phyloP scores from a whole-genome alignment of 2,888 invertebrate genomes.

The Tanypteryx hageni region DNA sequence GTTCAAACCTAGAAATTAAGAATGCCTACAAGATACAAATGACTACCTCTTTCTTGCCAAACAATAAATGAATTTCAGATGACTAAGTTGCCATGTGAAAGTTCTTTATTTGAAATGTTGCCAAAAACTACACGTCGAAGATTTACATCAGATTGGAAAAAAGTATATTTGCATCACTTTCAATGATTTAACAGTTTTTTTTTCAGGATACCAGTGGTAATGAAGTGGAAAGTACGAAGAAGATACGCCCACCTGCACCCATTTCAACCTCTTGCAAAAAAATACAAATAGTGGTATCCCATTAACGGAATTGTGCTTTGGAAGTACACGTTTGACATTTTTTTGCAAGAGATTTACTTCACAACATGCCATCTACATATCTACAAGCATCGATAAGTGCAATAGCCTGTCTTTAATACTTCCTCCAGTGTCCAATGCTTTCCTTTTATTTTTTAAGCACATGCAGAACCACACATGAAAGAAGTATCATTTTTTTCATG shows the following conservation, averaged over 20 bases:
- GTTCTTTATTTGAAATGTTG: background rate
- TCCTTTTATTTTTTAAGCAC: conserved; percentile 41
- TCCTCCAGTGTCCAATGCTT: background rate
- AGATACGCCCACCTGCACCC: background rate
- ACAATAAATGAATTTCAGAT: background rate
- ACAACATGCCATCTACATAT: conserved; percentile 30
- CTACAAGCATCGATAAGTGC: conserved; percentile 22
- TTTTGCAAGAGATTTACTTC: conserved; percentile 16
- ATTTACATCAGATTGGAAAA: background rate
- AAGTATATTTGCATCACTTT: too few relatives aligned
- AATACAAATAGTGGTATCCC: background rate
- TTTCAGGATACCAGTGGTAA: background rate
- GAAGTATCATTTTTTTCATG: background rate
- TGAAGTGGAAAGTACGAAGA: background rate
- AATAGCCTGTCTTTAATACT: conserved; percentile 9
- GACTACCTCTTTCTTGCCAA: background rate
- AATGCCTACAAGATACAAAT: background rate
- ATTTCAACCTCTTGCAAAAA: background rate
- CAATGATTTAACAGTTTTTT: too few relatives aligned
- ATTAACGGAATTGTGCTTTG: conserved; percentile 1
- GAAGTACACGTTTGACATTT: background rate
- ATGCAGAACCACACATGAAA: conserved; percentile 34
- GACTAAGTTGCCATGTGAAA: background rate
- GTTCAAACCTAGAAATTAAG: background rate
- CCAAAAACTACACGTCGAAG: background rate